Conservation (phyloP, 2,888 invertebrate species). For the Brachynemurus nebulosus region DNA sequence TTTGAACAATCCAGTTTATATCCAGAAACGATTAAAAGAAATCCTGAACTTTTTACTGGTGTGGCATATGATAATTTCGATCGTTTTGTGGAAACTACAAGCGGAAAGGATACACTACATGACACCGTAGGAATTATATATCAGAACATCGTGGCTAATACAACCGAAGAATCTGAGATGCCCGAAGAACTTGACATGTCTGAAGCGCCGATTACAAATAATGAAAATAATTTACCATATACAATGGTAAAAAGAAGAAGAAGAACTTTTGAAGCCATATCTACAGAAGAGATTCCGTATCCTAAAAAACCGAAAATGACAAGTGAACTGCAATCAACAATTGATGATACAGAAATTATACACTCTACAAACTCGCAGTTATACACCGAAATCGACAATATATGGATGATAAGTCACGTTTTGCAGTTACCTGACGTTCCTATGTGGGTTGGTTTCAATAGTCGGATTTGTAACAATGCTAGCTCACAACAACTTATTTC, state of each 20-base stretch:
- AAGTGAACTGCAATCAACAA: not conserved
- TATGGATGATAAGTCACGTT: not conserved
- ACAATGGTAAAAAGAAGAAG: conserved; percentile 6
- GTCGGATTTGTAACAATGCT: conserved; percentile 16
- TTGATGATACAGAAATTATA: not conserved
- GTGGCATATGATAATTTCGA: not conserved
- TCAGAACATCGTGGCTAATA: not conserved
- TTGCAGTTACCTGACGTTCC: conserved; percentile 10
- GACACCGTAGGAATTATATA: not conserved
- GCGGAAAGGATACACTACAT: not conserved
- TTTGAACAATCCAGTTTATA: conserved; percentile 9
- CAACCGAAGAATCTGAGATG: not conserved
- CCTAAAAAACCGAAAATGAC: conserved; percentile 4
- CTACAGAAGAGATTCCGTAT: conserved; percentile 1
- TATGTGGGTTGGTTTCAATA: conserved; percentile 22
- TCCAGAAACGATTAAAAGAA: conserved; percentile 12
- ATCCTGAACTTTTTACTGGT: conserved; percentile 8
- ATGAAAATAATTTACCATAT: too few species aligned
- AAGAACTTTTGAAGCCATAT: conserved; percentile 7
- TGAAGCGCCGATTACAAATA: not conserved
- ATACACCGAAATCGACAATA: not conserved
- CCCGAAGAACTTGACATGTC: not conserved
- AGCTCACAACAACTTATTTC: too few species aligned
- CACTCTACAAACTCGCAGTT: not conserved
- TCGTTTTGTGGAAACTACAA: not conserved